Evolutionary conservation across 2,888 invertebrate genomes (phyloP), one percentile per base, ranked within the genome.

Genomic region (Pollenia griseotomentosa): DNA sequence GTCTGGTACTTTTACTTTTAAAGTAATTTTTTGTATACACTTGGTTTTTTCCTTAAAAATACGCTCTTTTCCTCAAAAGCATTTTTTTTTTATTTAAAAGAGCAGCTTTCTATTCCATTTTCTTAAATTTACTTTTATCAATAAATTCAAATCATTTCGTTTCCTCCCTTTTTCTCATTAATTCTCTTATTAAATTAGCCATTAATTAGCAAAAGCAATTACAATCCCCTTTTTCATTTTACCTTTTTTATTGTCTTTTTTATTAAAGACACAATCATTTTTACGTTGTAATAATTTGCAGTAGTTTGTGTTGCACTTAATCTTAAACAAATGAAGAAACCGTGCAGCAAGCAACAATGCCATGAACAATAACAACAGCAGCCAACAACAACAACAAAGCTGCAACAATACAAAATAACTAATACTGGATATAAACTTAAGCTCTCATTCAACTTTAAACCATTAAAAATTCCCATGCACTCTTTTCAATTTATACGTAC

Each of bases 121-220:
- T 33, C 33, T 33, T 33, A 33, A 33, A 33, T 33, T 33, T 33
- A 33, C 2, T 33, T 33, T 33, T 33, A 33, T 33, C 33, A 33
- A 33, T 33, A 33, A 33, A 33, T 33, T 33, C 33, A 33, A 33
- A 33, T 33, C 33, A 59, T 63, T 9, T 10, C 4, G 3, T 63
- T n/a, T n/a, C 9, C 42, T 9, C 10, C 42, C n/a, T 57, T 23
- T 23, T 16, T 10, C 42, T 40, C 8, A 9, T 8, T 10, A 51
- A n/a, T 19, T 7, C n/a, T 7, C 51, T 14, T n/a, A 23, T 57
- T 46, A 51, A 75, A 63, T 75, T 63, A 63, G 19, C 40, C 42
- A 75, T 63, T 75, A 75, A 75, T 51, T 51, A 53, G 42, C 51
- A 19, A 53, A 75, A 75, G 63, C 14, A 75, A 75, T 75, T 63